These are phyloP conservation scores for Drosophila kokeensis DNA, from an alignment of 2,888 invertebrate genomes.

Conservation along the genomic window DNA sequence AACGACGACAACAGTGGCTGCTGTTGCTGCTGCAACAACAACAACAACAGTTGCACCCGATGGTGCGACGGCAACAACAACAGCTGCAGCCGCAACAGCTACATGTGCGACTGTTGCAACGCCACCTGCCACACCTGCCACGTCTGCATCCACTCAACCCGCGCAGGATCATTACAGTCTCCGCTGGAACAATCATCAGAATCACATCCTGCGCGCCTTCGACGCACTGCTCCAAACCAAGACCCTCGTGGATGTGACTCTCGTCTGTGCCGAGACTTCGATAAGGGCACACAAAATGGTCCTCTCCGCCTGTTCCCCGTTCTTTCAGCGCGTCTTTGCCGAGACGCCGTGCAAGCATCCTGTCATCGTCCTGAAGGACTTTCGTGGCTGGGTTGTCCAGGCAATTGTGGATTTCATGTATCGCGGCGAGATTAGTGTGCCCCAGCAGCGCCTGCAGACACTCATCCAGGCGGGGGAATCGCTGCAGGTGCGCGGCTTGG, in stretches of 20 bases:
- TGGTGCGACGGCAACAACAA: constrained; percentile 12
- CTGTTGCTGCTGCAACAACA: constrained; percentile 22
- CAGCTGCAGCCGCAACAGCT: constrained; percentile 19
- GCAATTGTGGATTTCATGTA: constrained; percentile 97
- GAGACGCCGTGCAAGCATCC: constrained; percentile 97
- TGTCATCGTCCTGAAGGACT: constrained; percentile 95
- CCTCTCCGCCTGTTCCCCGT: constrained; percentile 94
- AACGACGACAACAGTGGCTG: constrained; percentile 26
- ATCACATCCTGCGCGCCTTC: constrained; percentile 94
- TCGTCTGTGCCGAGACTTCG: constrained; percentile 94
- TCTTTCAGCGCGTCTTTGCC: constrained; percentile 94
- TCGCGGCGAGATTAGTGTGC: constrained; percentile 95
- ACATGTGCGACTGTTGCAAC: constrained; percentile 24
- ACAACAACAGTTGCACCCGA: constrained; percentile 20
- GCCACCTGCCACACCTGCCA: constrained; percentile 64
- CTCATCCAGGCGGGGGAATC: constrained; percentile 95
- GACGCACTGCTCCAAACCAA: constrained; percentile 95
- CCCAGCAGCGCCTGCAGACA: constrained; percentile 92
- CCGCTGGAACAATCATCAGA: constrained; percentile 97
- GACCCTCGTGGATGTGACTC: constrained; percentile 94
- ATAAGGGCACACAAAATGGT: constrained; percentile 96
- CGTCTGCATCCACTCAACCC: constrained; percentile 67
- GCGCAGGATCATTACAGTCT: constrained; percentile 94
- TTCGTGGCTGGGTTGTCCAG: constrained; percentile 94
- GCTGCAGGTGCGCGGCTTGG: constrained; percentile 92